A percentile compares a stretch with the other conserved stretches of the same genome.
These are phyloP conservation scores for Drosophila melanogaster DNA, from an alignment of 1,140 invertebrate species.

Conservation along the genomic window DNA sequence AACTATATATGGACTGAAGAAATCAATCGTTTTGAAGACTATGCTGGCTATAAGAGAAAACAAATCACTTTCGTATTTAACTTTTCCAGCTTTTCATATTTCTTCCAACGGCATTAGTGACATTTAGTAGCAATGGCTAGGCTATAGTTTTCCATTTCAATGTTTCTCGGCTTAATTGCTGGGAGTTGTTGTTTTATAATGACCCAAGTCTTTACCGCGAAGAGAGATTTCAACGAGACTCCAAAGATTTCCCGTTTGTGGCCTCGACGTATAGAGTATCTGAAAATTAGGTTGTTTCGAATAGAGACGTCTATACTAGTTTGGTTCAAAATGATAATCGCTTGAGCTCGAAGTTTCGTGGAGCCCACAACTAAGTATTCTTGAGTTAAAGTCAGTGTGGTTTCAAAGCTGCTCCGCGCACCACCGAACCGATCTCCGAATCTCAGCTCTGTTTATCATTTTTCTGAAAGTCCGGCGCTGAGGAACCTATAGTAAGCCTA, in stretches of 20 bases:
- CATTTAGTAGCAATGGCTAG: conserved; percentile 26
- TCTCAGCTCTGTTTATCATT: conserved; percentile 20
- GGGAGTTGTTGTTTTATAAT: conserved; percentile 38
- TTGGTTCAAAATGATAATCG: conserved; percentile 44
- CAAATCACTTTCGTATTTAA: background rate
- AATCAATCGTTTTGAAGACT: conserved; percentile 4
- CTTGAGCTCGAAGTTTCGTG: conserved; percentile 35
- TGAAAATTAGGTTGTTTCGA: conserved; percentile 34
- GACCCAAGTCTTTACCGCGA: conserved; percentile 8
- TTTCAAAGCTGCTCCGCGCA: conserved; percentile 34
- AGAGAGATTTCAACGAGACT: conserved; percentile 23
- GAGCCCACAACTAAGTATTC: conserved; percentile 35
- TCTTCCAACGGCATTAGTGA: conserved; percentile 27
- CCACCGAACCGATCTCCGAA: background rate
- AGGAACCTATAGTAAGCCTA: conserved; percentile 34
- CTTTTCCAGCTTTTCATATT: conserved; percentile 16
- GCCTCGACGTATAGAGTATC: conserved; percentile 17
- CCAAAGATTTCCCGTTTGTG: conserved; percentile 32
- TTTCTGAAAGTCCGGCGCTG: conserved; percentile 9
- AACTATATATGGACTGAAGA: background rate
- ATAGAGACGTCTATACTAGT: conserved; percentile 15
- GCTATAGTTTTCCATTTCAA: conserved; percentile 33
- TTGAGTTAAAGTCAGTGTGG: conserved; percentile 32
- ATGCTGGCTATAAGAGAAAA: conserved; percentile 4
- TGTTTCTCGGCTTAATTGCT: conserved; percentile 37